Evolutionary conservation across 2,113 vertebrate species (phyloP).

Genomic region (Melanerpes aurifrons): DNA sequence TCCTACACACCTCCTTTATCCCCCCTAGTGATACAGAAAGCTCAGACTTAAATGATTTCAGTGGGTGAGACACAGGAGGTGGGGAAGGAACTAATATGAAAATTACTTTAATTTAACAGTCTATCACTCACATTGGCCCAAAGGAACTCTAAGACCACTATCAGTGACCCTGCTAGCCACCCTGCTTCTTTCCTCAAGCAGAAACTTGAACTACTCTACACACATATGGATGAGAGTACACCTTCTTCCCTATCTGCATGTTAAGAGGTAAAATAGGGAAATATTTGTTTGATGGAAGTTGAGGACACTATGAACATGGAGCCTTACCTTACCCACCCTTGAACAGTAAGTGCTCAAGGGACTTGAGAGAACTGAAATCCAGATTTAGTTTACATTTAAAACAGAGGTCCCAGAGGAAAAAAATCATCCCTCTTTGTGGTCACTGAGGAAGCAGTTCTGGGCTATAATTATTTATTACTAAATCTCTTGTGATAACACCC

Average conservation of each 20-base stretch:
- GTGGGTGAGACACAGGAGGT: slow-evolving; percentile 35
- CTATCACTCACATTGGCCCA: slow-evolving; percentile 12
- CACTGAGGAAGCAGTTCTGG: neutral
- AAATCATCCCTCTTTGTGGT: neutral
- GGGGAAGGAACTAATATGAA: slow-evolving; percentile 41
- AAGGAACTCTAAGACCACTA: slow-evolving; percentile 23
- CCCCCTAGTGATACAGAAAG: neutral
- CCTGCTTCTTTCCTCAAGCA: neutral
- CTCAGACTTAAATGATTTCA: slow-evolving; percentile 1
- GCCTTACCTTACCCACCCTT: neutral
- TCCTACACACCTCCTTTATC: neutral
- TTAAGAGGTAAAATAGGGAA: neutral
- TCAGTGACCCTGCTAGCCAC: neutral
- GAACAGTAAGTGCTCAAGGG: neutral
- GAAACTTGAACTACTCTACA: neutral
- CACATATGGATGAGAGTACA: neutral
- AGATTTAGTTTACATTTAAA: neutral
- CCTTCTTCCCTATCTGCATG: neutral
- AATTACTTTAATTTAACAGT: slow-evolving; percentile 39
- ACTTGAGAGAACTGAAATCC: neutral
- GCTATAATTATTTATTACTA: neutral
- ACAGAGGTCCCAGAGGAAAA: neutral
- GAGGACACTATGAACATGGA: neutral
- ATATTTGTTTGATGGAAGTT: neutral
- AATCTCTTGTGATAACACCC: neutral